Percentiles rank a stretch among this genome's conserved stretches.
These are phyloP conservation scores for Bursaphelenchus mucronatus DNA, from an alignment of 1,140 invertebrate species.

Conservation along the genomic window DNA sequence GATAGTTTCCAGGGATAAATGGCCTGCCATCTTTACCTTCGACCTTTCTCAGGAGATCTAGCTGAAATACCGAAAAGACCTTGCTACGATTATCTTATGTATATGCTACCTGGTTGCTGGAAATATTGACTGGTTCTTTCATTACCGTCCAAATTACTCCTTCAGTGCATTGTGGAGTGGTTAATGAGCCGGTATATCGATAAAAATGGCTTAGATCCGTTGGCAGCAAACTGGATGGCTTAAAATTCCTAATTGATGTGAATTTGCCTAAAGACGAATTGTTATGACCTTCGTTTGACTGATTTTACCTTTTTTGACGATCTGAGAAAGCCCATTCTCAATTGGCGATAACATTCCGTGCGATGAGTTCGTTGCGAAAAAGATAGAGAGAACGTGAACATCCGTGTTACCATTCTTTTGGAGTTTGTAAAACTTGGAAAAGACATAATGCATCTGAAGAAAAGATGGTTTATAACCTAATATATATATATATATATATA, in stretches of 20 bases:
- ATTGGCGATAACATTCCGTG: background rate
- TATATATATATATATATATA: slow-evolving; percentile 2
- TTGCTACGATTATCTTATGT: background rate
- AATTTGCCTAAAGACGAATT: background rate
- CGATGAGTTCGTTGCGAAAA: background rate
- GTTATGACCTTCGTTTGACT: background rate
- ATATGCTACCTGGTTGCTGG: background rate
- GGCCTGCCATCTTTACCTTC: background rate
- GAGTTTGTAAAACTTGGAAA: background rate
- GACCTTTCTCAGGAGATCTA: background rate
- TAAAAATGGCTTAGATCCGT: background rate
- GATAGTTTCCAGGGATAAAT: background rate
- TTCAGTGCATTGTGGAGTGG: background rate
- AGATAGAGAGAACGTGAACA: background rate
- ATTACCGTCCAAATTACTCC: background rate
- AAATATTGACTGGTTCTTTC: background rate
- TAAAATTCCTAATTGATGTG: background rate
- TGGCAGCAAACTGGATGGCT: background rate
- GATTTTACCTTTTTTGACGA: background rate
- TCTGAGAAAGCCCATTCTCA: background rate
- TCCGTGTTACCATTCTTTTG: background rate
- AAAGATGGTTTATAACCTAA: background rate
- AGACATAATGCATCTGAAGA: background rate
- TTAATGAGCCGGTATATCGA: background rate
- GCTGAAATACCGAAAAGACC: background rate